phyloP scores from a whole-genome alignment of 1,140 invertebrate genomes.

The Branchinecta lindahli region DNA sequence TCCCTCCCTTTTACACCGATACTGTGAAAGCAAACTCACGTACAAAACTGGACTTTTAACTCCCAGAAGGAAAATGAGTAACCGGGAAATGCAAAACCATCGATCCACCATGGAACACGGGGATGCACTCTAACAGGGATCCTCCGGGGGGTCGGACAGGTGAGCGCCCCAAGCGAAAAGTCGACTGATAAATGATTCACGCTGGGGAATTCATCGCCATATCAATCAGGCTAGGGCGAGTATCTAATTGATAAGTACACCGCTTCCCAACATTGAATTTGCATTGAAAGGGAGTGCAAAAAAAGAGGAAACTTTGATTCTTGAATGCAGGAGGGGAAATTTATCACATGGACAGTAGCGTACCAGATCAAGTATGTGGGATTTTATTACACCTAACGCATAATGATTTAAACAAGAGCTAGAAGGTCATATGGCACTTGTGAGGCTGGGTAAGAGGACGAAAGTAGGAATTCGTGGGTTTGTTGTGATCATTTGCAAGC shows the following conservation, averaged over 20 bases:
- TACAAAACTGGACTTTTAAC: not conserved
- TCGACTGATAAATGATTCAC: conserved; percentile 9
- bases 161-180: conserved; percentile 5
- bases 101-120: not conserved
- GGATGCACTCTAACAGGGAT: not conserved
- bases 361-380: no score
- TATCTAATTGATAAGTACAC: not conserved
- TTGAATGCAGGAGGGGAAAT: no score
- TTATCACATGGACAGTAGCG: no score
- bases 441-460: no score
- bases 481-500: no score
- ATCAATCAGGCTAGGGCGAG: conserved; percentile 7
- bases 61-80: not conserved
- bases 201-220: not conserved
- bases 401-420: no score
- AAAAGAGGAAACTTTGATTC: no score
- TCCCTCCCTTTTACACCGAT: no score
- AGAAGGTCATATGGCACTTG: no score
- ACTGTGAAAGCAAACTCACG: no score
- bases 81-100: not conserved
- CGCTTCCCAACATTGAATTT: not conserved
- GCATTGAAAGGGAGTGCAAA: not conserved
- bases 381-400: no score
- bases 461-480: no score
- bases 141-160: conserved; percentile 4